phyloP scores from a whole-genome alignment of 2,888 invertebrate species.

The Thera britannica region DNA sequence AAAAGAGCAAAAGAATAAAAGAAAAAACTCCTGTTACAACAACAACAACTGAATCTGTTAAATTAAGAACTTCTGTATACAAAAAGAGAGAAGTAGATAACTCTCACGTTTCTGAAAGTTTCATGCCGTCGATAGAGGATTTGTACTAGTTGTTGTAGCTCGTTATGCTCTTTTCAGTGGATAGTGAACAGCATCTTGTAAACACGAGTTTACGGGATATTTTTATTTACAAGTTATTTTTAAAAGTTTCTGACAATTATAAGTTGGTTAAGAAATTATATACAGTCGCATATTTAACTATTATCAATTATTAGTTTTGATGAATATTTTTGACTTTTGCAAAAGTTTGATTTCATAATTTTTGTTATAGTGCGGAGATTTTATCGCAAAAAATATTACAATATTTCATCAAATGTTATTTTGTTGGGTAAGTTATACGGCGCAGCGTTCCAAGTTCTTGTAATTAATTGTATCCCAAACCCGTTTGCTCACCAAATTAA shows the following conservation, averaged over 20 bases:
- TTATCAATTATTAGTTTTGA: too few species aligned
- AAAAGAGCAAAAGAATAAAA: slow-evolving; percentile 55
- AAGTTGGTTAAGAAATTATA: too few species aligned
- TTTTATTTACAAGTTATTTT: neutral
- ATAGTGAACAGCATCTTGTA: neutral
- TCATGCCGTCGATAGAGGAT: slow-evolving; percentile 67
- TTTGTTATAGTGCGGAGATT: neutral
- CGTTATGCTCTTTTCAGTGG: neutral
- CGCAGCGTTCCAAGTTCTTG: neutral
- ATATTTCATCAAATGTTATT: neutral
- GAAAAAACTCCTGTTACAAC: slow-evolving; percentile 17
- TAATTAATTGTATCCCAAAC: neutral
- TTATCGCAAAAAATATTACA: neutral
- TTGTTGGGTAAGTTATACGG: neutral
- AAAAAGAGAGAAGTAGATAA: slow-evolving; percentile 61
- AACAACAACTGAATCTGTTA: neutral
- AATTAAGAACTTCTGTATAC: slow-evolving; percentile 44
- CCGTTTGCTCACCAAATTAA: neutral
- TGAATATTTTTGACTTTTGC: too few species aligned
- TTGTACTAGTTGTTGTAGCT: slow-evolving; percentile 38
- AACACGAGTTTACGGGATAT: neutral
- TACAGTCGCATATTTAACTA: too few species aligned
- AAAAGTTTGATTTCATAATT: neutral
- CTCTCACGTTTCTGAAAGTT: slow-evolving; percentile 60
- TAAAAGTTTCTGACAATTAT: neutral